Base-by-base conservation (phyloP, 2,797 vertebrate genomes). In the Ispidina picta region DNA sequence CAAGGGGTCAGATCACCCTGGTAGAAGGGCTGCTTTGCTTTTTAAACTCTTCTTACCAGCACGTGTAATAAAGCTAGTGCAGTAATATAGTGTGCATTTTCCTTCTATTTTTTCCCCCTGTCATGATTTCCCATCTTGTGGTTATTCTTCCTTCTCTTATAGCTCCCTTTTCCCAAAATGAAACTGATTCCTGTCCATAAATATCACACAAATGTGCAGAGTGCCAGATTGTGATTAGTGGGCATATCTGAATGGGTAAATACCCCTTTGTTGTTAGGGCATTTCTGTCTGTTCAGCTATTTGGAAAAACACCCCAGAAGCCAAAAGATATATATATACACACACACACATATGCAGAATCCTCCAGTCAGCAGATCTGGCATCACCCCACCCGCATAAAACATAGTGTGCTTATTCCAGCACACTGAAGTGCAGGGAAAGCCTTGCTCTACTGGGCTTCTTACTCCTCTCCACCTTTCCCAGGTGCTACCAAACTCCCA, bases 221-320 rank as follows among this genome's bases (percentile, higher is more conserved):
- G 69, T 72, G 77, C 52, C 80, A 82, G 80, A 66, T 75, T 60
- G 23, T 66, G 63, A 86, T 60, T 63, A 87, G 56, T 37, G 73
- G 76, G 37, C 37, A 86, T 55, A 68, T 81, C 80, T 88, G 64
- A 93, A 81, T 76, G 74, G 79, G 49, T 83, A 93, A 93, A 92
- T 68, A 59, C 41, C 37, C 35, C 1, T 8, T 74, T 76, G 59
- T 84, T 88, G n/a, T 79, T 41, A 63, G 83, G 74, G 71, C 12
- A 91, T 92, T 95, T 95, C 89, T 94, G 73, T 92, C 44, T 83
- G 48, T 70, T 95, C 92, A 94, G 90, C 86, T 92, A 46, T 81
- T 89, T 86, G 54, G 63, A 58, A 83, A 81, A 93, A 68, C 70
- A 95, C 56, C 73, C 66, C 64, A 94, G 79, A 90, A 94, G 92